A percentile compares a stretch with the other conserved stretches of the same genome.
phyloP scores from a whole-genome alignment of 2,888 invertebrate genomes.

The Stegana nigrithorax region DNA sequence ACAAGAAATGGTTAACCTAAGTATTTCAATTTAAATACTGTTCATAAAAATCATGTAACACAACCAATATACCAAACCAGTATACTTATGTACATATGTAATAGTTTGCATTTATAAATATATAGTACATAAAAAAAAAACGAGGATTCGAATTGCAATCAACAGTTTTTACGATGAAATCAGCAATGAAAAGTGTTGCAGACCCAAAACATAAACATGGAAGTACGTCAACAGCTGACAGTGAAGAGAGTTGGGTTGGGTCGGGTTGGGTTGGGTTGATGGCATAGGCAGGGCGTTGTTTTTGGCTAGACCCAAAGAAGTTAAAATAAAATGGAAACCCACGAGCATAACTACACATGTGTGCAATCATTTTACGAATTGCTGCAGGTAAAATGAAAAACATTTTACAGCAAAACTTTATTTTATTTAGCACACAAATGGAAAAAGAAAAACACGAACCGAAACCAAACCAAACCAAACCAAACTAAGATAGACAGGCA shows the following conservation, averaged over 20 bases:
- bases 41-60: too few relatives aligned
- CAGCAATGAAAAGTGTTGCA: conserved; percentile 7
- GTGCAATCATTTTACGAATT: conserved; percentile 61
- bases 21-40: too few relatives aligned
- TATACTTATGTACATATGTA: too few relatives aligned
- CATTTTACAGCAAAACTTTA: conserved; percentile 50
- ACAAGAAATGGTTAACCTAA: too few relatives aligned
- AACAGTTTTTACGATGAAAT: too few relatives aligned
- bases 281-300: too few relatives aligned
- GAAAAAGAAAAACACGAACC: conserved; percentile 30
- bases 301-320: too few relatives aligned
- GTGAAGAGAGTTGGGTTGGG: background rate
- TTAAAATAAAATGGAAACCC: background rate
- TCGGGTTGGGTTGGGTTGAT: background rate
- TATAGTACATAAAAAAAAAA: too few relatives aligned
- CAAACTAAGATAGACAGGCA: conserved; percentile 7
- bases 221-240: too few relatives aligned
- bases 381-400: conserved; percentile 60
- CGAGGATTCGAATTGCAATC: too few relatives aligned
- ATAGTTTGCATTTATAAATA: too few relatives aligned
- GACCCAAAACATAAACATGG: background rate
- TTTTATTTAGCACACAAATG: conserved; percentile 3
- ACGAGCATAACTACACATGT: conserved; percentile 31
- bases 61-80: too few relatives aligned
- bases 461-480: background rate